Conservation (phyloP, 2,797 vertebrate genomes). For the Falco peregrinus region DNA sequence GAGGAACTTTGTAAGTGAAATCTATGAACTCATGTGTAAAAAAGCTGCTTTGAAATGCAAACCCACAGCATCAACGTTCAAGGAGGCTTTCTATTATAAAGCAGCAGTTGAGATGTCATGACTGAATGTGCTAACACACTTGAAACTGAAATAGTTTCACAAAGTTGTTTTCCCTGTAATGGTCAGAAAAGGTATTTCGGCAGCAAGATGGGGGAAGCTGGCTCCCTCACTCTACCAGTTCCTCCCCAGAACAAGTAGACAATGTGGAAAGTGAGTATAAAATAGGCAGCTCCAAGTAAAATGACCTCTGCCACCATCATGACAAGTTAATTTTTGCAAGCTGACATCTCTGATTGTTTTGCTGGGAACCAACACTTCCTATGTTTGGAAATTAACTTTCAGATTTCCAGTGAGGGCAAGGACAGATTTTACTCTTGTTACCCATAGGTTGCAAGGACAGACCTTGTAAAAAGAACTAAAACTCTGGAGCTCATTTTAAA, state of each 20-base stretch:
- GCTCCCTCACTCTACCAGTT: not conserved
- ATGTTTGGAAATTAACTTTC: conserved; percentile 67
- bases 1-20: not conserved
- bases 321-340: conserved; percentile 68
- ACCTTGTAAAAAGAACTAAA: conserved; percentile 62
- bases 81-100: not conserved
- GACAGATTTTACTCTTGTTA: conserved; percentile 62
- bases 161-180: not conserved
- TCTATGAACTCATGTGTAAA: not conserved
- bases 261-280: not conserved
- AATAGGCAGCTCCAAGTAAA: not conserved
- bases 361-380: conserved; percentile 37
- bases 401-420: conserved; percentile 59
- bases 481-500: conserved; percentile 65
- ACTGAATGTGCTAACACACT: not conserved
- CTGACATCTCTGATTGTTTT: conserved; percentile 56
- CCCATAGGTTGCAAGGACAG: not conserved
- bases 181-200: not conserved
- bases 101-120: not conserved
- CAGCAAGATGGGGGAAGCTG: not conserved
- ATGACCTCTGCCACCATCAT: not conserved
- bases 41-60: not conserved
- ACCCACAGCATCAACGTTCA: not conserved
- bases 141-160: not conserved
- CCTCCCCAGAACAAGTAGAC: not conserved